Evolutionary conservation across 2,888 invertebrate species (phyloP), one percentile per base, ranked within the genome.

Genomic region (Nomada ferruginata): DNA sequence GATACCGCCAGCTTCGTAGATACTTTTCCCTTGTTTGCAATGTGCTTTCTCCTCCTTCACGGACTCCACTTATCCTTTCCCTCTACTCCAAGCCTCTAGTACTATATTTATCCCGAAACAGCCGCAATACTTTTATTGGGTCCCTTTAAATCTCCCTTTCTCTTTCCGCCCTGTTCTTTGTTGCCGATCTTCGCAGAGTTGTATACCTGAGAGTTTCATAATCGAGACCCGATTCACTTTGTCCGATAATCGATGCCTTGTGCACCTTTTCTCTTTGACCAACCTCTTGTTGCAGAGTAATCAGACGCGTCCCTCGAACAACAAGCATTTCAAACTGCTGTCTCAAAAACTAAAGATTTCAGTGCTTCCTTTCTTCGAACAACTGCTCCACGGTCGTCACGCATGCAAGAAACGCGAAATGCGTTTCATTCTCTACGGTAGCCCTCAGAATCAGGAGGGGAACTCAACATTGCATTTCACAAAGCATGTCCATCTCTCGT

Each of bases 41-140:
- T 73, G 53, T 68, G 42, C 63, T 69, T 74, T 60, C 78, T 83
- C 76, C 52, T 61, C 65, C 29, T 20, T n/a, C 60, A 57, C 63
- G 26, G 11, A 52, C 52, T 18, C n/a, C 55, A 29, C 77, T 77
- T 69, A 73, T 70, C 80, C 81, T 88, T 86, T 86, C 82, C 87
- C 85, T 84, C 74, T 64, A 78, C 82, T 70, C 85, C 85, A 84
- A 86, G 10, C 13, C 88, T 87, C 86, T 86, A 81, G 75, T 55
- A 87, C 89, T 91, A 90, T 90, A 91, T 90, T 91, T 90, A 89
- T 82, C 79, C 77, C 57, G 84, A 85, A 87, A 85, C 85, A 72
- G 76, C 76, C 69, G 70, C 82, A 26, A 70, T 82, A 80, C 55
- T 79, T 68, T 73, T 65, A 64, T 73, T 64, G 50, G 52, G 42